Evolutionary conservation across 1,140 invertebrate genomes (phyloP).

Genomic region (Brachionus calyciflorus): DNA sequence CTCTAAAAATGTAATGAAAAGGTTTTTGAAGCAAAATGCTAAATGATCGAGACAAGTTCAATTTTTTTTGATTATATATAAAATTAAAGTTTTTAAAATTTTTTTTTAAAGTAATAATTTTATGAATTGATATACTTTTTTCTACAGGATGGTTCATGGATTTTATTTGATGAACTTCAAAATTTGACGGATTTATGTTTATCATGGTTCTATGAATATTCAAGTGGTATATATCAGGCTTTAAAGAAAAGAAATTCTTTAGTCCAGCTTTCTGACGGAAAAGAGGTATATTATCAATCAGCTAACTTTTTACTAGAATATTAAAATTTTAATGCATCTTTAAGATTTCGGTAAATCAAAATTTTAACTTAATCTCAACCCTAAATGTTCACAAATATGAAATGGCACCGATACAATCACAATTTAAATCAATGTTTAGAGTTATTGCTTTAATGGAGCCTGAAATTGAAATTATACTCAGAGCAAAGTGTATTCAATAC

Average conservation of each 20-base stretch:
- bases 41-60: no score
- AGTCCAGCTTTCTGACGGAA: slow-evolving; percentile 54
- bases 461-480: slow-evolving; percentile 55
- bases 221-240: slow-evolving; percentile 52
- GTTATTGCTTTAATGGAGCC: slow-evolving; percentile 55
- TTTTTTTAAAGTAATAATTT: not conserved
- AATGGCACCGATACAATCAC: slow-evolving; percentile 50
- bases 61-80: not conserved
- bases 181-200: slow-evolving; percentile 52
- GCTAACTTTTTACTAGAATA: not conserved
- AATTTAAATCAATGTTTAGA: slow-evolving; percentile 56
- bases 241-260: slow-evolving; percentile 51
- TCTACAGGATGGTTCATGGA: slow-evolving; percentile 60
- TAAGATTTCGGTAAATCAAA: slow-evolving; percentile 53
- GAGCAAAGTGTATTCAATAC: slow-evolving; percentile 55
- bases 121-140: no score
- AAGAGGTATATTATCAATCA: slow-evolving; percentile 53
- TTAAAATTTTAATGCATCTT: not conserved
- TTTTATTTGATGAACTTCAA: slow-evolving; percentile 58
- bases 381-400: slow-evolving; percentile 50
- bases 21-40: no score
- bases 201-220: slow-evolving; percentile 55
- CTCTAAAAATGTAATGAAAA: no score
- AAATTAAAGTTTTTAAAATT: not conserved
- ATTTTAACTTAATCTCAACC: slow-evolving; percentile 54